Percentiles rank a stretch among this genome's conserved stretches.
Conservation (phyloP, 1,140 invertebrate species). For the Rhynchophorus ferrugineus region DNA sequence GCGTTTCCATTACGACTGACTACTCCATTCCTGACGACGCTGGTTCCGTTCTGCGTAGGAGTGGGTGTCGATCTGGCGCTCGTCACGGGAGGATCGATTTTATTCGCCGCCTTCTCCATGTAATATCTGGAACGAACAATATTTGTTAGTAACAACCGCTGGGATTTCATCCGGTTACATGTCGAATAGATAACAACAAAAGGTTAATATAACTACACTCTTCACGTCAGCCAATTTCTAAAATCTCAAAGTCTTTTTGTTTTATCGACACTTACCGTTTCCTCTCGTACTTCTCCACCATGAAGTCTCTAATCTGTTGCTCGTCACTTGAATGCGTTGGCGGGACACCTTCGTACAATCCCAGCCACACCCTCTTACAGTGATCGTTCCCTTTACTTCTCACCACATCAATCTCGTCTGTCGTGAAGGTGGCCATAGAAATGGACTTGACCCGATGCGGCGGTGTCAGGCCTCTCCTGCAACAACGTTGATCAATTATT, state of each 20-base stretch:
- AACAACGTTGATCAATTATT: conserved; percentile 35
- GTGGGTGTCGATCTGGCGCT: conserved; percentile 16
- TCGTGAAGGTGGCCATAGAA: conserved; percentile 95
- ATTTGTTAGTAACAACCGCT: too few species aligned
- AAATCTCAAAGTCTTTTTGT: too few species aligned
- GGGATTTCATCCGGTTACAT: too few species aligned
- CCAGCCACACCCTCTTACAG: conserved; percentile 85
- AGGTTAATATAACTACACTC: too few species aligned
- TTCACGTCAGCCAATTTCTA: too few species aligned
- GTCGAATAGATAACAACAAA: too few species aligned
- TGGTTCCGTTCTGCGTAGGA: conserved; percentile 7
- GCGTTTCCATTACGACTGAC: neutral
- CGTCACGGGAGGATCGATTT: conserved; percentile 34
- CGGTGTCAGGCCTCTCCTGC: conserved; percentile 89
- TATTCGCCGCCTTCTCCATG: conserved; percentile 51
- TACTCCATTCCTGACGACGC: conserved; percentile 5
- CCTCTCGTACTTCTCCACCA: conserved; percentile 89
- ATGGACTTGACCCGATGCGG: conserved; percentile 97
- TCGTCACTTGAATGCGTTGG: conserved; percentile 70
- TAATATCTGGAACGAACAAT: conserved; percentile 46
- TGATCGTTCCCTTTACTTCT: conserved; percentile 88
- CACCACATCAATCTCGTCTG: conserved; percentile 91
- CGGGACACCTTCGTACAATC: conserved; percentile 58
- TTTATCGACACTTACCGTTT: conserved; percentile 60
- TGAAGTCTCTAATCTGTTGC: conserved; percentile 81